phyloP scores from a whole-genome alignment of 2,797 vertebrate genomes.

The Falco cherrug region DNA sequence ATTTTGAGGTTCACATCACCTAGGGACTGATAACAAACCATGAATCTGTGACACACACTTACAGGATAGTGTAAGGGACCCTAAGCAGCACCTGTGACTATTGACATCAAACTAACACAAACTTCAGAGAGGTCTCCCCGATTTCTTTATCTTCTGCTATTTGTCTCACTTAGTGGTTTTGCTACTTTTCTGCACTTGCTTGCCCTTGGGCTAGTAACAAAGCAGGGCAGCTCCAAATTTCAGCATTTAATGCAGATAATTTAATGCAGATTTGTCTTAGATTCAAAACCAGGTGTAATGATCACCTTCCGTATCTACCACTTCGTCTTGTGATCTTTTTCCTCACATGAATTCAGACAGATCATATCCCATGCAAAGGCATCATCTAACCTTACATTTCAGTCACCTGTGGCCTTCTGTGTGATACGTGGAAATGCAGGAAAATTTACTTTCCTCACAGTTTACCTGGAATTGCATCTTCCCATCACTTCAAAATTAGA shows the following conservation, averaged over 20 bases:
- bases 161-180: not conserved
- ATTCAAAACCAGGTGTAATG: not conserved
- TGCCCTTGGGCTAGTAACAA: not conserved
- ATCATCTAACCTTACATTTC: not conserved
- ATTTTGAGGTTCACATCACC: accelerated
- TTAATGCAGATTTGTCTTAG: not conserved
- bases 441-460: not conserved
- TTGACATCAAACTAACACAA: not conserved
- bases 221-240: not conserved
- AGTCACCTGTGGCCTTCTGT: not conserved
- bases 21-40: not conserved
- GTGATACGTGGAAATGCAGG: not conserved
- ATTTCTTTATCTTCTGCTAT: not conserved
- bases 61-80: not conserved
- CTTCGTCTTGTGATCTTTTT: not conserved
- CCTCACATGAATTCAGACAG: not conserved
- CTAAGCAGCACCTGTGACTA: not conserved
- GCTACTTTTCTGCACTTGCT: not conserved
- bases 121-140: not conserved
- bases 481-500: not conserved
- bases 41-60: accelerated
- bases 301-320: not conserved
- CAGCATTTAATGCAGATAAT: not conserved
- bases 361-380: not conserved
- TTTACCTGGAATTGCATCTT: not conserved